Percentiles rank a stretch among this genome's conserved stretches.
These are phyloP conservation scores for Hemiscyllium ocellatum DNA, from an alignment of 2,113 vertebrate species.

Conservation along the genomic window DNA sequence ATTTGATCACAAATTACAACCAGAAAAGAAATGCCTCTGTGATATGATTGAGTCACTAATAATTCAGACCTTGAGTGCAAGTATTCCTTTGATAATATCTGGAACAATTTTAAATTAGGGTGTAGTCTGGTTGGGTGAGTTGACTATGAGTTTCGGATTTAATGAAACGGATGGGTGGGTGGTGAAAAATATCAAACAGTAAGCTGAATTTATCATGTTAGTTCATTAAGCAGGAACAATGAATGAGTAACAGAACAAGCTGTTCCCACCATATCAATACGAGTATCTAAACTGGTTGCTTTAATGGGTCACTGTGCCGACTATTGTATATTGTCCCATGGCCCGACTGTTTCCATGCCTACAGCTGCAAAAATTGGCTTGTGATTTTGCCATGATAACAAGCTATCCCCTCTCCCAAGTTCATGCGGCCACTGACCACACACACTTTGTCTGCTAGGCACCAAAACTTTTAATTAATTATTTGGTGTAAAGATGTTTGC, in stretches of 20 bases:
- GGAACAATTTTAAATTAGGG: background rate
- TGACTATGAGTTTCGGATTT: background rate
- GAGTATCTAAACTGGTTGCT: background rate
- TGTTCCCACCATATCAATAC: background rate
- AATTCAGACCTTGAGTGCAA: background rate
- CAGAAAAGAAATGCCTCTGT: background rate
- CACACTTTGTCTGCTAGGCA: no score
- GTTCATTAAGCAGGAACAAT: background rate
- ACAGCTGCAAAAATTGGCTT: background rate
- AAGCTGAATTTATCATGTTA: background rate
- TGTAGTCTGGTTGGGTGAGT: background rate
- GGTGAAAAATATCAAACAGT: background rate
- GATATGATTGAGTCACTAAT: background rate
- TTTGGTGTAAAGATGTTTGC: no score
- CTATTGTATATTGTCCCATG: background rate
- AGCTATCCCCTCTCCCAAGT: no score
- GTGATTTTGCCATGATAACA: no score
- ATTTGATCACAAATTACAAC: background rate
- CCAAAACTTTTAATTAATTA: no score
- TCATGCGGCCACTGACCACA: no score
- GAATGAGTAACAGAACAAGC: background rate
- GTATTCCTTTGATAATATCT: background rate
- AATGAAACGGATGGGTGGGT: background rate
- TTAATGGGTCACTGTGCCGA: background rate
- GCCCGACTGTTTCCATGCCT: background rate